Percentiles rank a stretch among this genome's conserved stretches.
Evolutionary conservation across 1,140 invertebrate genomes (phyloP).

Genomic region (Plutomurus gul): DNA sequence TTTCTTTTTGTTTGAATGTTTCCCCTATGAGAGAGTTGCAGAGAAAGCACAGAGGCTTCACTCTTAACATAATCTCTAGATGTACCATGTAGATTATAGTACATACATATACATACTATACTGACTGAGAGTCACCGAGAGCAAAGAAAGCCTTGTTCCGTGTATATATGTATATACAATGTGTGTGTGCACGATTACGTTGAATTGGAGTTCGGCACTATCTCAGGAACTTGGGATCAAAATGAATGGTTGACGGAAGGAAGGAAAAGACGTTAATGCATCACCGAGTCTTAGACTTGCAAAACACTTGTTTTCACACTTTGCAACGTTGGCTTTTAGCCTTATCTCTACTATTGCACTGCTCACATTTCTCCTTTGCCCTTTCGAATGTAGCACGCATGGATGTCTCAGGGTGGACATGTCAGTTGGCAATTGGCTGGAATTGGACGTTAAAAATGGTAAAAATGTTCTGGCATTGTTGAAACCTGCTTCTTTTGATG

Average conservation of each 20-base stretch:
- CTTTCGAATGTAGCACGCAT: no score
- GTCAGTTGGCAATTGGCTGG: no score
- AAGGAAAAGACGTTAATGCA: slow-evolving; percentile 18
- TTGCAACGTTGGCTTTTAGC: not conserved
- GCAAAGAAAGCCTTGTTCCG: no score
- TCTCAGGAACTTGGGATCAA: not conserved
- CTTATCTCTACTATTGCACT: not conserved
- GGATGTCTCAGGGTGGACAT: no score
- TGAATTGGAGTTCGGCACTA: not conserved
- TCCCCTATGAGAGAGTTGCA: not conserved
- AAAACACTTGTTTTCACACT: slow-evolving; percentile 27
- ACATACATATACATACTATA: no score
- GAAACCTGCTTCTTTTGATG: no score
- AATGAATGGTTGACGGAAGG: slow-evolving; percentile 23
- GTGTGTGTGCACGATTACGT: not conserved
- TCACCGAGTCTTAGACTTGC: not conserved
- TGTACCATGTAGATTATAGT: no score
- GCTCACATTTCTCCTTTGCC: not conserved
- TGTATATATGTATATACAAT: no score
- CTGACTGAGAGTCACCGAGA: no score
- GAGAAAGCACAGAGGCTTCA: not conserved
- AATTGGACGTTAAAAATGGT: no score
- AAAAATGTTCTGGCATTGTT: no score
- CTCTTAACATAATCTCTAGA: no score
- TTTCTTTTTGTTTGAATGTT: slow-evolving; percentile 19